A percentile compares a stretch with the other conserved stretches of the same genome.
Evolutionary conservation across 1,140 invertebrate genomes (phyloP).

Genomic region (Nebria ingens): DNA sequence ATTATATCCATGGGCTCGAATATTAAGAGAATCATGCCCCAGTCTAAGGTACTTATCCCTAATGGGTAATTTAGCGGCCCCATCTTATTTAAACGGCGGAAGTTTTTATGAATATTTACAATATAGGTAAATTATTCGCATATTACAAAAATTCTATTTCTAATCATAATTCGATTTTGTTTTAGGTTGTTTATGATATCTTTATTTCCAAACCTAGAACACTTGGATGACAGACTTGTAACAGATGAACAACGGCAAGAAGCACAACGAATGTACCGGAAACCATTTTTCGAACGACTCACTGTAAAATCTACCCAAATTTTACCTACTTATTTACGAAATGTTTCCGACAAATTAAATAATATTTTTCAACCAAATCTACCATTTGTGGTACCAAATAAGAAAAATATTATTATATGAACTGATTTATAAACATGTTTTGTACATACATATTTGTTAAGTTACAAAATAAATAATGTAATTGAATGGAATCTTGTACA

Average conservation of each 20-base stretch:
- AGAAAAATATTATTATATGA: constrained; percentile 5
- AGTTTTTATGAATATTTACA: constrained; percentile 65
- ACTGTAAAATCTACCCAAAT: constrained; percentile 14
- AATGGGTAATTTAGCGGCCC: constrained; percentile 69
- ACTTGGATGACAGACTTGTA: constrained; percentile 54
- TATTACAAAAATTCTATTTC: constrained; percentile 1
- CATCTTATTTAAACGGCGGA: constrained; percentile 62
- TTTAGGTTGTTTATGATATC: constrained; percentile 58
- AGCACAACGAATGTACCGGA: constrained; percentile 47
- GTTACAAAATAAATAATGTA: no score
- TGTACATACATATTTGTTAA: background rate
- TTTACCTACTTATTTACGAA: constrained; percentile 20
- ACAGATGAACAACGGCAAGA: constrained; percentile 49
- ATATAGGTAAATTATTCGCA: constrained; percentile 51
- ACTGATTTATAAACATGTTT: background rate
- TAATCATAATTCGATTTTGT: constrained; percentile 20
- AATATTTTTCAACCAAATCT: constrained; percentile 13
- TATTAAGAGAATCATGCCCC: constrained; percentile 50
- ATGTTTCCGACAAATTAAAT: constrained; percentile 19
- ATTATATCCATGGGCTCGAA: constrained; percentile 58
- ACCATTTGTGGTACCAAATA: background rate
- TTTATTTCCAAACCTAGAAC: constrained; percentile 49
- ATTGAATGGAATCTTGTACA: no score
- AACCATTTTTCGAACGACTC: constrained; percentile 42
- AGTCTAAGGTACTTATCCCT: constrained; percentile 57